Evolutionary conservation across 2,113 vertebrate genomes (phyloP), one percentile per base, ranked within the genome.

Genomic region (Apteryx mantelli): DNA sequence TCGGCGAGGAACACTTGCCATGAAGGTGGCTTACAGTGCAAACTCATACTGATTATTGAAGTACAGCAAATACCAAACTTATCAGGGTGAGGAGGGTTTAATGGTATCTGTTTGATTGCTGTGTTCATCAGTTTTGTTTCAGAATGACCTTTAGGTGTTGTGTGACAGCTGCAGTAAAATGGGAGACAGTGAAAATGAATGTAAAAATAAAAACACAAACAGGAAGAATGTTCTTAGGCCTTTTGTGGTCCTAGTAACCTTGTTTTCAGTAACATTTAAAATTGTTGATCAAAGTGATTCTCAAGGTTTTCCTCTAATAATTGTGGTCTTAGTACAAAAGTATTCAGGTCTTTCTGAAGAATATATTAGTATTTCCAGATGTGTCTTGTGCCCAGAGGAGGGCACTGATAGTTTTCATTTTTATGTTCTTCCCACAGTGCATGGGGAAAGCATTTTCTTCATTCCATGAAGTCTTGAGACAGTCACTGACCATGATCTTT

Each of bases 361-460:
- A 26, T 69, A 2, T 46, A 0, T 24, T 34, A 61, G 3, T 42
- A 13, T 40, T 28, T 61, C 24, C 60, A 25, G 6, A 38, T 91
- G 38, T 46, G 71, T 86, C 25, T 55, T 36, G 46, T 76, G 68
- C 46, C 89, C 94, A 93, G 97, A 94, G 95, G 95, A 96, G 91
- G 94, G 91, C 97, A 95, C 89, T 91, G 87, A n/a, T 94, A 3
- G 28, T 40, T 92, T 22, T 55, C 21, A 11, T 81, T 44, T 73
- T 73, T 53, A n/a, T 5, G 2, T 56, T 16, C 56, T 25, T 81
- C 30, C 40, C 25, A 9, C 38, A 21, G 17, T 91, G 7, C 40
- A 61, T 44, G 22, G 5, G 5, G 61, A 13, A 70, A 66, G 52
- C 13, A 13, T 85, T 64, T 55, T 70, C 55, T 22, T 88, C 6